phyloP scores from a whole-genome alignment of 2,888 invertebrate species.

The Gasteruption jaculator region DNA sequence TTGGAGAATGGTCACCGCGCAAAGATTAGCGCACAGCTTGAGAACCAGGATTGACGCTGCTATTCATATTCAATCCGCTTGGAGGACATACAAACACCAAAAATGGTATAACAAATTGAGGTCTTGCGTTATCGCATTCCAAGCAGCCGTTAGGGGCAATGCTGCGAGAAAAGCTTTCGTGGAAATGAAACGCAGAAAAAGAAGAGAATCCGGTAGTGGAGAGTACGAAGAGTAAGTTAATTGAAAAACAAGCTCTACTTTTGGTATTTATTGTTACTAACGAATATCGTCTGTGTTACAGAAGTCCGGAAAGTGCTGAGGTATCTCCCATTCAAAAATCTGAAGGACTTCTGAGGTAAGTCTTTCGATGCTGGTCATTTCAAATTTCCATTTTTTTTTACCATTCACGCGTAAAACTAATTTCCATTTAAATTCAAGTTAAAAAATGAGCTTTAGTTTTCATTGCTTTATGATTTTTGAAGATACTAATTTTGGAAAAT shows the following conservation, averaged over 20 bases:
- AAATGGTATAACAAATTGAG: conserved; percentile 65
- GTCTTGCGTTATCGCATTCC: conserved; percentile 61
- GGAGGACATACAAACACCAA: conserved; percentile 67
- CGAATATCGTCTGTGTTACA: background rate
- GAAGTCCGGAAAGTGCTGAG: background rate
- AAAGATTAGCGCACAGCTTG: conserved; percentile 53
- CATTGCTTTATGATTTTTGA: too few relatives aligned
- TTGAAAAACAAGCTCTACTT: conserved; percentile 16
- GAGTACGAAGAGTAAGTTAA: conserved; percentile 18
- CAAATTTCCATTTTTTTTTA: too few relatives aligned
- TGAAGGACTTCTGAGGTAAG: too few relatives aligned
- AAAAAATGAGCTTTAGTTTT: too few relatives aligned
- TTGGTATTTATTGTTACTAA: conserved; percentile 7
- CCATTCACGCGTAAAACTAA: too few relatives aligned
- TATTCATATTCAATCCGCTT: conserved; percentile 72
- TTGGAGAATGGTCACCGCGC: conserved; percentile 64
- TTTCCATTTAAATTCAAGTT: too few relatives aligned
- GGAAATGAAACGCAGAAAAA: conserved; percentile 45
- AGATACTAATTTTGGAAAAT: too few relatives aligned
- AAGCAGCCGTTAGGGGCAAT: conserved; percentile 69
- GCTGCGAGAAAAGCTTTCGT: conserved; percentile 60
- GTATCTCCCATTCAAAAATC: background rate
- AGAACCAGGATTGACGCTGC: conserved; percentile 58
- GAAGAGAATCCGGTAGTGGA: conserved; percentile 21
- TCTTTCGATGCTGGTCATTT: too few relatives aligned